phyloP scores from a whole-genome alignment of 2,797 vertebrate species.

The Yasuhikotakia modesta region DNA sequence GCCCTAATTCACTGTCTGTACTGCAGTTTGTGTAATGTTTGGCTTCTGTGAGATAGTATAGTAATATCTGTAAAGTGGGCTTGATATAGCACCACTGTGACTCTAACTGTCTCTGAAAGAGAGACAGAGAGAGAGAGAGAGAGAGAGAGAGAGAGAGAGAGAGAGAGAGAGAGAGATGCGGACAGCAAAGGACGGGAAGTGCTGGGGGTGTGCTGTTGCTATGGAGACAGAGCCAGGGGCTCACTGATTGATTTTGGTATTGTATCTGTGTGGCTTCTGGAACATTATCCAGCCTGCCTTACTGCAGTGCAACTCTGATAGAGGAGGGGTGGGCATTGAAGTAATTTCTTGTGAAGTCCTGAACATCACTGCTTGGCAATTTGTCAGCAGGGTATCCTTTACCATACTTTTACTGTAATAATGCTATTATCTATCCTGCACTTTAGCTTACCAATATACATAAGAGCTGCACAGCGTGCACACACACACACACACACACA shows the following conservation, averaged over 20 bases:
- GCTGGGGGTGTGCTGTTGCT: constrained; percentile 48
- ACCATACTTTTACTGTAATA: neutral
- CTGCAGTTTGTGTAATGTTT: constrained; percentile 14
- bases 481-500: neutral
- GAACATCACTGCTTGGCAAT: neutral
- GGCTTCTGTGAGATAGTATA: constrained; percentile 1
- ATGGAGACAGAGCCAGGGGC: constrained; percentile 52
- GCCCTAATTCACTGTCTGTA: constrained; percentile 1
- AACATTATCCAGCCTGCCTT: constrained; percentile 41
- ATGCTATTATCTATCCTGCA: neutral
- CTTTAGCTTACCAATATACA: neutral
- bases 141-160: neutral
- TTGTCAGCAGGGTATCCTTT: neutral
- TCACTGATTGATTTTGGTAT: constrained; percentile 50
- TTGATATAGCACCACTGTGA: constrained; percentile 30
- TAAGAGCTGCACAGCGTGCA: neutral
- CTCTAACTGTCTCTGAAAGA: constrained; percentile 28
- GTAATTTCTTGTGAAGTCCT: constrained; percentile 5
- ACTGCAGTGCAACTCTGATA: constrained; percentile 32
- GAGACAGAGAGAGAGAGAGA: constrained; percentile 2
- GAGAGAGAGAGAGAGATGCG: neutral
- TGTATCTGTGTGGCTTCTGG: constrained; percentile 46
- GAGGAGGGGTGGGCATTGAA: neutral
- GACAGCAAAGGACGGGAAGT: neutral
- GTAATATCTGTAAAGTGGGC: constrained; percentile 33